These are phyloP conservation scores for Anticlea derivata DNA, from an alignment of 2,888 invertebrate species.

Conservation along the genomic window DNA sequence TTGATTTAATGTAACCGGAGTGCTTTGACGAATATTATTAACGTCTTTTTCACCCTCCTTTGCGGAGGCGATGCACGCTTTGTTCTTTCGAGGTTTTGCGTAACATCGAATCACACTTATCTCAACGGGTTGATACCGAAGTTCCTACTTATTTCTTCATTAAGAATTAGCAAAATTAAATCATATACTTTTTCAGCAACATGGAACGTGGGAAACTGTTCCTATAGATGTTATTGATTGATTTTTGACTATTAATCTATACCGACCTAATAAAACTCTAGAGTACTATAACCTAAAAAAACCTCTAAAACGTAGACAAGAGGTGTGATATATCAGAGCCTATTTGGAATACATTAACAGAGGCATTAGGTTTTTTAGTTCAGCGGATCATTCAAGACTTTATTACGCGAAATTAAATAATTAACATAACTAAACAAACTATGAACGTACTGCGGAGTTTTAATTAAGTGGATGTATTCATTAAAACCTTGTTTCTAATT, in stretches of 20 bases:
- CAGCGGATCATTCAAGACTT: background rate
- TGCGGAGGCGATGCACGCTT: constrained; percentile 73
- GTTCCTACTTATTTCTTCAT: constrained; percentile 20
- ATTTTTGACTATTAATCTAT: too few species aligned
- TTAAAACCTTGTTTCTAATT: background rate
- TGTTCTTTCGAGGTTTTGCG: constrained; percentile 78
- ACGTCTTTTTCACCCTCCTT: constrained; percentile 82
- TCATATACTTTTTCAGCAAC: too few species aligned
- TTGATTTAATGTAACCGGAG: constrained; percentile 84
- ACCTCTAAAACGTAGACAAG: too few species aligned
- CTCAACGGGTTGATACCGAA: constrained; percentile 49
- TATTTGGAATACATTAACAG: too few species aligned
- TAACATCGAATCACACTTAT: constrained; percentile 81
- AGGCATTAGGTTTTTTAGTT: too few species aligned
- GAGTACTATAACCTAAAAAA: too few species aligned
- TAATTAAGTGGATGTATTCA: constrained; percentile 17
- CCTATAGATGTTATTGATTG: too few species aligned
- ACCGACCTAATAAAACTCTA: too few species aligned
- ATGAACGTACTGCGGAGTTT: constrained; percentile 10
- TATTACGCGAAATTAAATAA: constrained; percentile 25
- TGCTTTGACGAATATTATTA: constrained; percentile 85
- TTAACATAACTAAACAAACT: constrained; percentile 17
- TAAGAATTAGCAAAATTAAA: constrained; percentile 2
- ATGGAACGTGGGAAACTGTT: too few species aligned
- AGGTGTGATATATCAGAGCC: too few species aligned